Conservation (phyloP, 2,797 vertebrate genomes). For the Rhinogobio ventralis region DNA sequence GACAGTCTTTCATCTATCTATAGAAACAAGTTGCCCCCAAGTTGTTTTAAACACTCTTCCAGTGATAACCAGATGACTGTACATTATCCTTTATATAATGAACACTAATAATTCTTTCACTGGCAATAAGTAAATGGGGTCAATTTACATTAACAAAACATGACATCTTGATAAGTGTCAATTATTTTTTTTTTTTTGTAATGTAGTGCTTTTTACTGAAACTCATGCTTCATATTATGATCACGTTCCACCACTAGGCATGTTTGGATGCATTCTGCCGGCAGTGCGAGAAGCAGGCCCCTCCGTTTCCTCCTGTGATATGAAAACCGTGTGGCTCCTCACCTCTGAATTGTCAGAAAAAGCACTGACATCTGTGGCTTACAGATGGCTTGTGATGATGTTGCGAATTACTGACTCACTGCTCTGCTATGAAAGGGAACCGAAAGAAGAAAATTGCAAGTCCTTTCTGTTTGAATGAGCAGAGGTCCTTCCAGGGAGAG, state of each 20-base stretch:
- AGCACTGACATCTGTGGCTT: conserved; percentile 68
- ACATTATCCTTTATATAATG: background rate
- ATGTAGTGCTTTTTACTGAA: background rate
- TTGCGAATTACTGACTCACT: conserved; percentile 66
- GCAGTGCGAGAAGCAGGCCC: conserved; percentile 54
- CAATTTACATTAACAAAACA: background rate
- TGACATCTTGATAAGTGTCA: background rate
- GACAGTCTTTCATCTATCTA: too few species aligned
- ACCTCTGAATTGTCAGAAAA: conserved; percentile 59
- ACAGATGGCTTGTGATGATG: conserved; percentile 67
- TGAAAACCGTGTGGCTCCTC: conserved; percentile 51
- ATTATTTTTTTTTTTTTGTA: background rate
- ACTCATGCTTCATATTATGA: conserved; percentile 5
- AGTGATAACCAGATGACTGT: background rate
- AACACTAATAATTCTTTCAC: background rate
- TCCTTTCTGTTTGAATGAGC: conserved; percentile 66
- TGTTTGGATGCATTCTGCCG: conserved; percentile 59
- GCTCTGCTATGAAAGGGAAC: conserved; percentile 69
- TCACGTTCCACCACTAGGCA: conserved; percentile 1
- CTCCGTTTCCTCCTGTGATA: conserved; percentile 45
- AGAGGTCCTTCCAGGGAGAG: conserved; percentile 66
- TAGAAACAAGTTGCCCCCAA: too few species aligned
- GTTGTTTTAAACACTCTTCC: too few species aligned
- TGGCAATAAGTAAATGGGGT: background rate
- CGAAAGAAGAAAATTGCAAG: conserved; percentile 64